Base-by-base conservation (phyloP, 2,797 vertebrate species). In the Anabas testudineus region DNA sequence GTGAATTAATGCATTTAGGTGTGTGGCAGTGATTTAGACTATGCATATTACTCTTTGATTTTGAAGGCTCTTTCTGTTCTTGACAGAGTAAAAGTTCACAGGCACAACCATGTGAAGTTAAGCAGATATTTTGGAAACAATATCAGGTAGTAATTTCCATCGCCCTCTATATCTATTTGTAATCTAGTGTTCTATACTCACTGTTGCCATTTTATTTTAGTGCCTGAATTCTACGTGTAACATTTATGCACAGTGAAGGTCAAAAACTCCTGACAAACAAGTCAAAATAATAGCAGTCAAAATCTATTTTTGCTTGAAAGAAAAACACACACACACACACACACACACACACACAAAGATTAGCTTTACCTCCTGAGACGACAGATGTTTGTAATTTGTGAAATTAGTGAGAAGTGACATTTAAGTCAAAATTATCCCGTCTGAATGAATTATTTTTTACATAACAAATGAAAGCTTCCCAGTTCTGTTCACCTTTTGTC, bases 281-380 rank as follows among this genome's bases (percentile, higher is more conserved):
- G 43, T 8, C 14, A 43, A 16, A 75, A 24, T 2, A 4, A 28
- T 15, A n/a, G 7, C 30, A 48, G 67, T 9, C 34, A 71, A 68
- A 59, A 13, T 61, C n/a, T 34, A 19, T 0, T 45, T n/a, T 66
- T 46, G 19, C 15, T n/a, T 41, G n/a, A 52, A 74, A 57, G 69
- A 43, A 43, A n/a, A 57, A 19, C 56, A 80, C n/a, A n/a, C n/a
- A n/a, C n/a, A n/a, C n/a, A n/a, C n/a, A n/a, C n/a, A n/a, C n/a
- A n/a, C n/a, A n/a, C n/a, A n/a, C n/a, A n/a, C n/a, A n/a, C n/a
- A n/a, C n/a, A 22, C 36, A 67, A 65, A 60, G 56, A 21, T 39
- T 43, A 34, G 45, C 26, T 45, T 62, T 69, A 63, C 46, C 46
- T 85, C 75, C 76, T 76, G 76, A 86, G 68, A 61, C 71, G 60